Evolutionary conservation across 2,797 vertebrate species (phyloP).

Genomic region (Etheostoma nigrum): DNA sequence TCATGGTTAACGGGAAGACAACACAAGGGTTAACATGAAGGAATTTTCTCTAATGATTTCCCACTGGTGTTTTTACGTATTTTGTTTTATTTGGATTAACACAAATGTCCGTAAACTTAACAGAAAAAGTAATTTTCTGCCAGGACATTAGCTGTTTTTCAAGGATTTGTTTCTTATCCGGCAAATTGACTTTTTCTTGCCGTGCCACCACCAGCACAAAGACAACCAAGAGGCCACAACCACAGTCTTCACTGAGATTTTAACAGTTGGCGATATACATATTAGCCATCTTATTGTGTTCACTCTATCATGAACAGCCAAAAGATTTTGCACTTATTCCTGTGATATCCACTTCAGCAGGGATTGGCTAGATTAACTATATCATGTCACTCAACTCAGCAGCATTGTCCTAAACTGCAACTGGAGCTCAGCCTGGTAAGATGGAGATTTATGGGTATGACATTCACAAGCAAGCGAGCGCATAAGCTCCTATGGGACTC

Average conservation of each 20-base stretch:
- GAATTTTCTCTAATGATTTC: too few relatives aligned
- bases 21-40: too few relatives aligned
- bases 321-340: background rate
- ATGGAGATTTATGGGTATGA: conserved; percentile 72
- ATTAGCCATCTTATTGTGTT: conserved; percentile 19
- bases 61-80: too few relatives aligned
- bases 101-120: too few relatives aligned
- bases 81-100: too few relatives aligned
- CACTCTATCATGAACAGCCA: conserved; percentile 13
- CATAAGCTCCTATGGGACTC: conserved; percentile 57
- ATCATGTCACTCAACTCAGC: conserved; percentile 42
- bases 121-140: too few relatives aligned
- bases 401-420: conserved; percentile 53
- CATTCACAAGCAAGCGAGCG: conserved; percentile 62
- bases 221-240: conserved; percentile 12
- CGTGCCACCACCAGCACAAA: conserved; percentile 47
- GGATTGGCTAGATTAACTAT: conserved; percentile 14
- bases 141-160: too few relatives aligned
- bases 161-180: conserved; percentile 23
- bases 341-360: conserved; percentile 9
- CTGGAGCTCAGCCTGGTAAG: conserved; percentile 47
- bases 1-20: too few relatives aligned
- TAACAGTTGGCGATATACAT: background rate
- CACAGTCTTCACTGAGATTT: conserved; percentile 16
- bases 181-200: conserved; percentile 31